Evolutionary conservation across 2,113 vertebrate species (phyloP), one percentile per base, ranked within the genome.

Genomic region (Calidris pugnax): DNA sequence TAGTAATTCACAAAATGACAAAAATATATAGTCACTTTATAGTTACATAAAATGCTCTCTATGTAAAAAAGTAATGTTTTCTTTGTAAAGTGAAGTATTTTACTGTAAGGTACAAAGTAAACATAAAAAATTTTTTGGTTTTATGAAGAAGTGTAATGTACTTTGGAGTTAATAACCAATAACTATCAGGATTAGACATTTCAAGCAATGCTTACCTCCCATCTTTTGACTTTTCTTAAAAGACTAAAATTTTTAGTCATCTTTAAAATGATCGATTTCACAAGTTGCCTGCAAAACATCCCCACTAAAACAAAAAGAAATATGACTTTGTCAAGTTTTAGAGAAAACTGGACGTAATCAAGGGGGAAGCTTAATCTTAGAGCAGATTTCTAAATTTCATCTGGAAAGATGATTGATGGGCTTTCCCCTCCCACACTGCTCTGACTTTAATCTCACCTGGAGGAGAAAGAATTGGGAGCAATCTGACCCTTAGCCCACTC

Each of bases 361-460:
- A 93, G n/a, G 22, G 45, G 88, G 73, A 94, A 80, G 60, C 43
- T 73, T 86, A 87, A 87, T 82, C 75, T 89, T 76, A 56, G 82
- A 91, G 87, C 50, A 21, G 24, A 80, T 96, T 96, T 91, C 79
- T 85, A 74, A 71, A 88, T 94, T 90, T 90, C 64, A 75, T 57
- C 64, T 90, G 47, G 68, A 86, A 77, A 64, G 50, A 77, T 89
- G 90, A 90, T 78, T 86, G 85, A 88, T 86, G 76, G 63, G 56
- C 64, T 75, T 92, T 90, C 39, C 33, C 72, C 68, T 95, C 90
- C 95, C 68, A 95, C 95, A 77, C 83, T 27, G 33, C 79, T 68
- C 41, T 74, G 87, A 76, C 67, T 94, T 87, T 73, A 89, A 87
- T 95, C 82, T 95, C 72, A 90, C 93, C 88, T 93, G 90, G 43